Evolutionary conservation across 2,888 invertebrate genomes (phyloP), one percentile per base, ranked within the genome.

Genomic region (Drosophila borborema): DNA sequence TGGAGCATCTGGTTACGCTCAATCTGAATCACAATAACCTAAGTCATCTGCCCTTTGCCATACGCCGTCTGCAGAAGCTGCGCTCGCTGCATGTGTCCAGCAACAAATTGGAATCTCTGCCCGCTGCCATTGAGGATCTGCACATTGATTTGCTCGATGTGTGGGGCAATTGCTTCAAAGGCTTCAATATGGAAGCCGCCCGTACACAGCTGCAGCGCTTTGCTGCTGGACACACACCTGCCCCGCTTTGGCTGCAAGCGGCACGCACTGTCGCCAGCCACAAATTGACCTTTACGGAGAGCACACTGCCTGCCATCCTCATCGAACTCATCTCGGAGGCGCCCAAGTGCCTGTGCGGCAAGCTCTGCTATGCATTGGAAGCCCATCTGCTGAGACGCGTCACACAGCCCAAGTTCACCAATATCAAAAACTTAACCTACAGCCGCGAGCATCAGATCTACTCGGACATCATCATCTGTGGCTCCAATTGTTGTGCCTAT

Each of bases 1-100:
- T 96, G 23, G 93, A 94, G 77, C 94, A 93, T 20, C 92, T 97
- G 69, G 93, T 95, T 0, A 95, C 95, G 28, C 92, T 97, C 4
- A 95, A 95, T 87, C 72, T 96, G 8, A 95, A 95, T 82, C 92
- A 95, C 61, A 97, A 97, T 92, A 82, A 91, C 41, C 90, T 97
- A 4, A 91, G 81, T 41, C 89, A 88, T 36, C 89, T 97, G 64
- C 97, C 97, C 2, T 94, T 95, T 55, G 95, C 95, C 18, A 92
- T 97, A 55, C 96, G 96, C 8, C 94, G 94, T 34, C 93, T 93
- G 75, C 87, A 81, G 6, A 88, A 74, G 5, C 77, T 93, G 40
- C 92, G 93, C 3, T 90, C 82, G 58, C 67, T 93, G 31, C 86
- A 92, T 64, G 70, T 93, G 31, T 90, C 92, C 4, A 86, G 90